Base-by-base conservation (phyloP, 2,888 invertebrate genomes). In the Ryuthela nishihirai region DNA sequence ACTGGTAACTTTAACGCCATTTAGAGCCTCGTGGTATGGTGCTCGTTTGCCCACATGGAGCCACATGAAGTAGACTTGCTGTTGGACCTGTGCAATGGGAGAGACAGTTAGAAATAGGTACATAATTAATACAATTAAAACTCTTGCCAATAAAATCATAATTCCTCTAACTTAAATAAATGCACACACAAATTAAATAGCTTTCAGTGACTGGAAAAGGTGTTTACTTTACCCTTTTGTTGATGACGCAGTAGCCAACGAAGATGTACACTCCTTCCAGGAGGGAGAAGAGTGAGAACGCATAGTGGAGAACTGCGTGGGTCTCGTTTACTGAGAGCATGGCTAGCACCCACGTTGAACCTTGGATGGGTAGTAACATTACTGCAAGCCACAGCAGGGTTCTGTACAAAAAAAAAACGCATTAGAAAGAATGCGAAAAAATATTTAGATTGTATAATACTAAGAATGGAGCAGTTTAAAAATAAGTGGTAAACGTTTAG, bases 321-420 rank as follows among this genome's bases (percentile, higher is more conserved):
- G 82, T 81, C 71, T 87, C 87, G 23, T 86, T 87, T 29, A 86
- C 87, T 7, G 84, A 85, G 68, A 85, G 79, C 55, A 87, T 83
- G 59, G 86, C 89, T 70, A 87, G 78, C 66, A 93, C 87, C 92
- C 94, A 94, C 59, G 88, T 84, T 12, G 85, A 82, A 29, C 87
- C 88, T 68, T 91, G 78, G 38, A 95, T 77, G 0, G 93, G 93
- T 26, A 92, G 75, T 39, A 92, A 85, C 9, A 90, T 83, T 4
- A 94, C 85, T 43, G 90, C 89, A 35, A 91, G 82, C 81, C 89
- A 89, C 17, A 95, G 78, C 2, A 93, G 76, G 47, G 90, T 85
- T 69, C 89, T 82, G 68, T 45, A 66, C 39, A 9, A 12, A 68
- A 67, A 36, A 49, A 36, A 38, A 25, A n/a, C n/a, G n/a, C n/a